These are phyloP conservation scores for Apostichopus parvimensis DNA, from an alignment of 35 echinoderm and acorn worm species.

Conservation along the genomic window DNA sequence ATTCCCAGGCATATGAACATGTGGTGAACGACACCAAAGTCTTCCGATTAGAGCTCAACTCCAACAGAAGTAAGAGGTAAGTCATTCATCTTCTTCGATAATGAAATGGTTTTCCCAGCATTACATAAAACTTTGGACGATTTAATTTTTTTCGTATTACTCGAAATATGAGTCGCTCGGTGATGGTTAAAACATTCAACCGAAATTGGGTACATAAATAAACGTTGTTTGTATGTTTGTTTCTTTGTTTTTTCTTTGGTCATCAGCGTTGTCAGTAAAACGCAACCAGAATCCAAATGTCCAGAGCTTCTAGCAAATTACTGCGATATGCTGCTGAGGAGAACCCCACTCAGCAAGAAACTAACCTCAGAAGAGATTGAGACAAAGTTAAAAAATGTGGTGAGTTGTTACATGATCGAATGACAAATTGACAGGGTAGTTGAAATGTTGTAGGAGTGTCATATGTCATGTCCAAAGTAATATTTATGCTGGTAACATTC, in stretches of 20 bases:
- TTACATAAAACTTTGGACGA: too few species aligned
- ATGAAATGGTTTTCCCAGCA: too few species aligned
- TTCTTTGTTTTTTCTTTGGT: background rate
- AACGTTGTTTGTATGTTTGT: too few species aligned
- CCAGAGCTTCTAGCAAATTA: conserved; percentile 98
- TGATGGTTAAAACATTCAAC: too few species aligned
- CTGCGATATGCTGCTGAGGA: conserved; percentile 93
- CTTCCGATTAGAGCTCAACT: conserved; percentile 85
- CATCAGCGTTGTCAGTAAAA: conserved; percentile 82
- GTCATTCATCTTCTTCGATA: background rate
- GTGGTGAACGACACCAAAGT: conserved; percentile 97
- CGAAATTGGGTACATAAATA: too few species aligned
- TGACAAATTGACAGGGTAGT: background rate
- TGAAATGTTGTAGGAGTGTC: background rate
- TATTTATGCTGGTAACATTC: background rate
- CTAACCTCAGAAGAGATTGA: conserved; percentile 98
- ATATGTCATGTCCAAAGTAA: background rate
- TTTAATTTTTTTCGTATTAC: too few species aligned
- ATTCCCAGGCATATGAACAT: conserved; percentile 86
- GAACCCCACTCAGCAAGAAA: conserved; percentile 95
- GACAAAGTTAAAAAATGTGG: conserved; percentile 96
- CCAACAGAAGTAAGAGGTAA: conserved; percentile 83
- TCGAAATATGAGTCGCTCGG: too few species aligned
- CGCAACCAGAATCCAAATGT: conserved; percentile 96
- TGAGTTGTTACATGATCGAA: conserved; percentile 50